Evolutionary conservation across 2,888 invertebrate species (phyloP), one percentile per base, ranked within the genome.

Genomic region (Caenorhabditis sinica): DNA sequence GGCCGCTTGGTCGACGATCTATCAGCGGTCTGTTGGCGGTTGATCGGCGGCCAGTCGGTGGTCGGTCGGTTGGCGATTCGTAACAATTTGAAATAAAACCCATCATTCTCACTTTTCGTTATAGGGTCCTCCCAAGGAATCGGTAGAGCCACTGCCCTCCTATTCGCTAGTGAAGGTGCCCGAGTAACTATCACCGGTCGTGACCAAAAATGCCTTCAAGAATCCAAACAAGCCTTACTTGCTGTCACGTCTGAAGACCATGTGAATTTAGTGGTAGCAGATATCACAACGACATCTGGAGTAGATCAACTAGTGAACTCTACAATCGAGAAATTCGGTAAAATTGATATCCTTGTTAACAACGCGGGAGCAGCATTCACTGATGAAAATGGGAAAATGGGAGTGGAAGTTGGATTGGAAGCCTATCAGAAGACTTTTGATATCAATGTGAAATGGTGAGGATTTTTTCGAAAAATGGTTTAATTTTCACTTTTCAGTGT

Each of bases 361-460:
- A 75, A 75, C 28, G 75, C 75, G 11, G 75, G 75, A 3, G 53
- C 65, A 17, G 53, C 65, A n/a, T 56, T 75, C 11, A n/a, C 51
- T 5, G 68, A 68, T 68, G 25, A 15, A 5, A 11, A 51, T 9
- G 69, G 69, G 1, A 69, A 56, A 15, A 11, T 5, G n/a, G 75
- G 75, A 25, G 53, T 75, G 17, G 25, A 51, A 51, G 40, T 51
- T 20, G 28, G 53, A 20, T 6, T 75, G 9, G 65, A 53, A 20
- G 2, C 51, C 9, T 75, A 56, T 75, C 25, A 75, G 25, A 65
- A 65, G 56, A 75, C 75, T 0, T 40, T 75, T 30, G 56, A 65
- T 43, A 43, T 75, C 23, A 75, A 75, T 66, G 51, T 75, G 1
- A 36, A 65, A 28, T 30, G 68, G 68, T 68, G n/a, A 51, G 40